Conservation (phyloP, 2,888 invertebrate genomes). For the Noctua fimbriata region DNA sequence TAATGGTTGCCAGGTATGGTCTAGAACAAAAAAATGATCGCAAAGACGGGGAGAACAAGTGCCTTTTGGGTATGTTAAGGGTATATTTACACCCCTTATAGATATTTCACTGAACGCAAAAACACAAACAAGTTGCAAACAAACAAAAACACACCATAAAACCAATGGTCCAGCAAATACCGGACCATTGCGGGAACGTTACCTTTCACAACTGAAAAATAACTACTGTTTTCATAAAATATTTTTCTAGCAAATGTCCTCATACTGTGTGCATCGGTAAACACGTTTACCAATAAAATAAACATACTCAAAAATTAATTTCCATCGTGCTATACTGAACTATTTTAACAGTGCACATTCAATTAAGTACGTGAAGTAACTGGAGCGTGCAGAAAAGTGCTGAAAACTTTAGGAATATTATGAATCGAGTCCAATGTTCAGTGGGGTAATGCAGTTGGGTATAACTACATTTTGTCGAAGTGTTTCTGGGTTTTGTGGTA, state of each 20-base stretch:
- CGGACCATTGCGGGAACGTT: background rate
- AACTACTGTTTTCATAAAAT: constrained; percentile 7
- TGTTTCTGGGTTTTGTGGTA: background rate
- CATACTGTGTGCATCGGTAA: constrained; percentile 21
- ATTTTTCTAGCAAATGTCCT: constrained; percentile 23
- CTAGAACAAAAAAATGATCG: too few relatives aligned
- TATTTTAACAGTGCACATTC: constrained; percentile 34
- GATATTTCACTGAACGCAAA: background rate
- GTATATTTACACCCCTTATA: too few relatives aligned
- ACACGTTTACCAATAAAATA: constrained; percentile 18
- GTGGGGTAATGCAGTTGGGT: constrained; percentile 23
- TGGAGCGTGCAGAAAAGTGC: constrained; percentile 39
- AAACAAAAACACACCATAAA: constrained; percentile 23
- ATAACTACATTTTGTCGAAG: constrained; percentile 18
- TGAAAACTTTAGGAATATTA: constrained; percentile 39
- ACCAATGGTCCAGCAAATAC: constrained; percentile 13
- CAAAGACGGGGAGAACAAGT: too few relatives aligned
- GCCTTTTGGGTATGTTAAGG: too few relatives aligned
- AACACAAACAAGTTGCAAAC: background rate
- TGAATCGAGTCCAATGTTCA: constrained; percentile 17
- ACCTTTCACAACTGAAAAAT: constrained; percentile 18
- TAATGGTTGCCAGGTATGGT: too few relatives aligned
- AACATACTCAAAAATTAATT: constrained; percentile 38
- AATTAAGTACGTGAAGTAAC: constrained; percentile 37
- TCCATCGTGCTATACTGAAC: constrained; percentile 24